Evolutionary conservation across 2,888 invertebrate species (phyloP).

Genomic region (Agrilus cyanescens): DNA sequence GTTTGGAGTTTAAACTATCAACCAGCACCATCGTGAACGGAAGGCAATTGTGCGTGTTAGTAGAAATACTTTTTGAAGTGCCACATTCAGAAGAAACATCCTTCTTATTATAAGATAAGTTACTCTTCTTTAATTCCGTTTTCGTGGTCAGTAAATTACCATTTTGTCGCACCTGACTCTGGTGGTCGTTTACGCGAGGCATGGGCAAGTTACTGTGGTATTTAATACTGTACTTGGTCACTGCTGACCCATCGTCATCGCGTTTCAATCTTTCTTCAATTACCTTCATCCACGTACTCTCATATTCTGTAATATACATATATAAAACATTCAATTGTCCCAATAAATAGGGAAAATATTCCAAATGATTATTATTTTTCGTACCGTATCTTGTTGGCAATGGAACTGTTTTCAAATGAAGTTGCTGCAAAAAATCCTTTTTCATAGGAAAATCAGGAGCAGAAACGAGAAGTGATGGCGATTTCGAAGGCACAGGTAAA

Average conservation of each 20-base stretch:
- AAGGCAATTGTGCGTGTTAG: conserved; percentile 12
- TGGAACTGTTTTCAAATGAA: conserved; percentile 45
- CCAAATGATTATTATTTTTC: conserved; percentile 2
- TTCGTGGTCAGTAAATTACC: too few species aligned
- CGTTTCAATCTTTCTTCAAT: conserved; percentile 49
- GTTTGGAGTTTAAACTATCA: conserved; percentile 4
- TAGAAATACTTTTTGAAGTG: background rate
- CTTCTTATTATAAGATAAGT: too few species aligned
- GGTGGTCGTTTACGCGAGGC: too few species aligned
- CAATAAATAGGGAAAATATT: background rate
- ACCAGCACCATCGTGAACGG: conserved; percentile 18
- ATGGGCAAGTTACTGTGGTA: too few species aligned
- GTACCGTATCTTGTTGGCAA: conserved; percentile 47
- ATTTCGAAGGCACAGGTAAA: conserved; percentile 40
- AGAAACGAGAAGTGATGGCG: conserved; percentile 37
- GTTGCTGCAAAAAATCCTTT: conserved; percentile 44
- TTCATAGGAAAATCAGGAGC: conserved; percentile 43
- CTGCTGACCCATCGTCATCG: conserved; percentile 34
- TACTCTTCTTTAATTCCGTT: too few species aligned
- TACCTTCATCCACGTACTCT: conserved; percentile 51
- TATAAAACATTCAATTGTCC: background rate
- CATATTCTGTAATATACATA: conserved; percentile 32
- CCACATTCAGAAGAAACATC: background rate
- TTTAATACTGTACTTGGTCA: conserved; percentile 37
- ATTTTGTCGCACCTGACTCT: too few species aligned